Conservation (phyloP, 2,797 vertebrate genomes). For the Sebastes iracundus region DNA sequence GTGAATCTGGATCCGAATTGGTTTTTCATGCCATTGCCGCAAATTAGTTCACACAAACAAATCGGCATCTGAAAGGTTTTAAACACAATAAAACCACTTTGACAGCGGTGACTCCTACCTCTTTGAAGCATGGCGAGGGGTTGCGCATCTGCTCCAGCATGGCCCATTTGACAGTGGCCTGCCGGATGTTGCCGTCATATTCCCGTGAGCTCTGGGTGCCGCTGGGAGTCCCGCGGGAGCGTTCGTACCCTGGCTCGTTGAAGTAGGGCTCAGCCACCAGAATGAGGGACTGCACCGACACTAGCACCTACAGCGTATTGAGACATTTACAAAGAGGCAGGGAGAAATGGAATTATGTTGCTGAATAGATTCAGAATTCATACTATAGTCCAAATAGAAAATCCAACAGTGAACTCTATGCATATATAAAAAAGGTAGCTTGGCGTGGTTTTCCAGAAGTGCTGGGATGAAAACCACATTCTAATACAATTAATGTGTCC, state of each 20-base stretch:
- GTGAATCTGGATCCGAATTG: background rate
- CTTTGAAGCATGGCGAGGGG: constrained; percentile 97
- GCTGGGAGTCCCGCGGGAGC: constrained; percentile 95
- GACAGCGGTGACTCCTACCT: constrained; percentile 78
- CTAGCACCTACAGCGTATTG: constrained; percentile 87
- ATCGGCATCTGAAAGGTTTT: background rate
- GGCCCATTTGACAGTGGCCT: constrained; percentile 98
- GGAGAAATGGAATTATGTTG: background rate
- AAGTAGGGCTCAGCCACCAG: constrained; percentile 98
- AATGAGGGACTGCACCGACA: constrained; percentile 97
- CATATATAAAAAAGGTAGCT: background rate
- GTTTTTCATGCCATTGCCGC: background rate
- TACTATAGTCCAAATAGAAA: background rate
- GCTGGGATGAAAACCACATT: background rate
- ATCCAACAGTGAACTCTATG: background rate
- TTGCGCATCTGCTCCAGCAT: constrained; percentile 99
- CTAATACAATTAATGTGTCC: background rate
- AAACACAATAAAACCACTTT: background rate
- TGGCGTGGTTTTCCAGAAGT: background rate
- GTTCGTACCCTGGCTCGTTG: constrained; percentile 97
- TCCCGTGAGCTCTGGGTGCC: constrained; percentile 98
- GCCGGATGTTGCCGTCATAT: constrained; percentile 97
- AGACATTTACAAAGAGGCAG: background rate
- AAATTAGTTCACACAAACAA: background rate
- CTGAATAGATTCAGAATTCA: background rate